Evolutionary conservation across 2,797 vertebrate genomes (phyloP), one percentile per base, ranked within the genome.

Genomic region (Channa striata): DNA sequence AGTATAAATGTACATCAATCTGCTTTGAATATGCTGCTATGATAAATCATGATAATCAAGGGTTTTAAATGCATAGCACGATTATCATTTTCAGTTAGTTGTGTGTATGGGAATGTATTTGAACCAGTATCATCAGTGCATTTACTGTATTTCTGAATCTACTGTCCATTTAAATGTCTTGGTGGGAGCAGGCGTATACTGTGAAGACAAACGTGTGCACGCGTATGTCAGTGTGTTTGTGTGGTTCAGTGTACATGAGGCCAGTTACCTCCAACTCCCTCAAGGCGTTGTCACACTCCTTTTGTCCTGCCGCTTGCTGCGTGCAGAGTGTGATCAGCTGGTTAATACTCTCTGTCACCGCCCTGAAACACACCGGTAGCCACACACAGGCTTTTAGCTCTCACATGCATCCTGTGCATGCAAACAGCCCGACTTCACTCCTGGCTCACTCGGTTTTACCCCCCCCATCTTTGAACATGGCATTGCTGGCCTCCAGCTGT

Each of bases 341-440:
- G 87, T 99, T 99, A 92, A 99, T 99, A 77, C 98, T 99, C 91
- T 99, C 98, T 0, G 98, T 99, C 89, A 99, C 98, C 13, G 98
- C 97, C 93, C 98, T 99, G 92, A 44, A 78, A 94, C 54, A 93
- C 80, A 92, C 60, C 64, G 68, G 75, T 57, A 71, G 76, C 10
- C 57, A 63, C 75, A 63, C 75, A 75, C 83, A 77, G 65, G 16
- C 59, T 70, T 81, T 87, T 74, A 88, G 66, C 51, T 74, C 78
- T 56, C 71, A 82, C 75, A 73, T 74, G 50, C 82, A 77, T 72
- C 74, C 71, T 50, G 66, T 58, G 53, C 65, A 65, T 72, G 68
- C 80, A 68, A 12, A 4, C 77, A 80, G 69, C 56, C 72, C 63
- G 71, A 56, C 65, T 68, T 82, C 70, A 16, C 69, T 80, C 71